Conservation (phyloP, 2,113 vertebrate genomes). For the Scomber colias region DNA sequence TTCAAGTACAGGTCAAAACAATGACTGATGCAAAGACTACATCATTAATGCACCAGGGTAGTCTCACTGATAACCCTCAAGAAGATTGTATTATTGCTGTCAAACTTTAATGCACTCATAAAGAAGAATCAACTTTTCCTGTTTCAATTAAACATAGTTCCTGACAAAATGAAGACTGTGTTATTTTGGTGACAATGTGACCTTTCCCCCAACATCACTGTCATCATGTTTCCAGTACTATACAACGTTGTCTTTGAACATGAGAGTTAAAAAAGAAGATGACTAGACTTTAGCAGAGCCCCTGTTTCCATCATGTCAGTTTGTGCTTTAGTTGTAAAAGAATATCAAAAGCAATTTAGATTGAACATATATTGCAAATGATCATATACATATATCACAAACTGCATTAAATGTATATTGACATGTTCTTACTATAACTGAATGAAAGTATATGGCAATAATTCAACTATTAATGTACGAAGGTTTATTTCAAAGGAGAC, state of each 20-base stretch:
- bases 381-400: not conserved
- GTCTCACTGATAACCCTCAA: not conserved
- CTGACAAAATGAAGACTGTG: not conserved
- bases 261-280: not conserved
- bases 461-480: not conserved
- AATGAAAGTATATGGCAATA: not conserved
- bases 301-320: not conserved
- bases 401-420: not conserved
- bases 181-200: not conserved
- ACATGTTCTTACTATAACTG: not conserved
- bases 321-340: slow-evolving; percentile 3
- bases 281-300: not conserved
- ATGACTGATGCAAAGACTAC: not conserved
- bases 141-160: slow-evolving; percentile 1
- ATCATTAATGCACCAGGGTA: not conserved
- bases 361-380: not conserved
- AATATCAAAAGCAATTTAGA: slow-evolving; percentile 22
- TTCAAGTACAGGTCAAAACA: not conserved
- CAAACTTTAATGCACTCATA: not conserved
- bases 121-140: slow-evolving; percentile 4
- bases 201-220: not conserved
- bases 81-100: not conserved
- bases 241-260: not conserved
- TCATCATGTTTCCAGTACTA: not conserved
- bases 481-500: not conserved